phyloP scores from a whole-genome alignment of 2,113 vertebrate genomes.

The Ginglymostoma cirratum region DNA sequence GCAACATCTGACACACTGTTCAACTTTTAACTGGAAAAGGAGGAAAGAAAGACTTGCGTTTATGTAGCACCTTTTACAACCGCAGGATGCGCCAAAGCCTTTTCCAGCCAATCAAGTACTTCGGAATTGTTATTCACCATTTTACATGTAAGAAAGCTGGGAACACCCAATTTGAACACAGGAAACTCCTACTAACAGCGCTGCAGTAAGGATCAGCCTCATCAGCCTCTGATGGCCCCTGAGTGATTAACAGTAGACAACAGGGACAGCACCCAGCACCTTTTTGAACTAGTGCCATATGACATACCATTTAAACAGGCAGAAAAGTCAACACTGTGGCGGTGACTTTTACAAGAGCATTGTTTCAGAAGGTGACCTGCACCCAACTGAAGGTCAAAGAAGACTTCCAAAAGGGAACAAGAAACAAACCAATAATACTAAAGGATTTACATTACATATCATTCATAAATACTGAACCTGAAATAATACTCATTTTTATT shows the following conservation, averaged over 20 bases:
- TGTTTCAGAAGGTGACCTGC: background rate
- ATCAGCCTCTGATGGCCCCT: no score
- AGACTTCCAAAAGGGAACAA: background rate
- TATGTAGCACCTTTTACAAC: background rate
- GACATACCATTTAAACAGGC: background rate
- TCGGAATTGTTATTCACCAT: background rate
- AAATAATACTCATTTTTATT: no score
- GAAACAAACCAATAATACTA: background rate
- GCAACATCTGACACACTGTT: no score
- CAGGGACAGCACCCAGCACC: background rate
- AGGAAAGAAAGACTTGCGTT: background rate
- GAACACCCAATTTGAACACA: background rate
- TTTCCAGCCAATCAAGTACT: background rate
- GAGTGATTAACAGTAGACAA: background rate
- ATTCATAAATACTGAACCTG: background rate
- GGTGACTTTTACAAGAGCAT: background rate
- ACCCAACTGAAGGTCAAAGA: background rate
- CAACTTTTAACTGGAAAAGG: no score
- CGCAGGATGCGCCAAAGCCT: background rate
- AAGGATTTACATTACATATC: background rate
- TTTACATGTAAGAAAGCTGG: background rate
- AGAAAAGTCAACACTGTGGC: background rate
- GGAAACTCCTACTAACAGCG: background rate
- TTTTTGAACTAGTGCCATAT: background rate
- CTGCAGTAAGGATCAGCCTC: background rate